Base-by-base conservation (phyloP, 2,797 vertebrate genomes). In the Semotilus atromaculatus region DNA sequence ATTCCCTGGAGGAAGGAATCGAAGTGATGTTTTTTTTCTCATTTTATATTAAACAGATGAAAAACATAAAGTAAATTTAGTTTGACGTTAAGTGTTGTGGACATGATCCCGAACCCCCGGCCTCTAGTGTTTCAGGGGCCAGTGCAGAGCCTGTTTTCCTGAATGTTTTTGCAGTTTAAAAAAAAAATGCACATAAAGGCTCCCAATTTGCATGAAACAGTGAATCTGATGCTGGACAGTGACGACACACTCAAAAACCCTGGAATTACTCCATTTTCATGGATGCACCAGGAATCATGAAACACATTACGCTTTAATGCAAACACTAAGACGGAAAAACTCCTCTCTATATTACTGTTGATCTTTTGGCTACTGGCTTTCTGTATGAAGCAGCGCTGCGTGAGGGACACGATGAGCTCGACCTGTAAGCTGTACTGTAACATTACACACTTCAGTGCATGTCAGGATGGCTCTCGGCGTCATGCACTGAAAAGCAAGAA, bases 301-400 rank as follows among this genome's bases (percentile, higher is more conserved):
- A 68, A 1, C 53, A 74, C 88, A 92, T 91, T 48, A 88, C 88
- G 86, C 51, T 83, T 45, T 81, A 64, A 86, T 87, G 77, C 67
- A 86, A 86, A 60, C 67, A 83, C 43, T 38, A 26, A 73, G 55
- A 53, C 26, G 68, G 14, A 53, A 74, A 70, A 53, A 76, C 19
- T 48, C 71, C 19, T 83, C n/a, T 83, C 29, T 81, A 29, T 64
- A 75, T 70, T 77, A 19, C 55, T 36, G 53, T 77, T 43, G 81
- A 80, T 75, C n/a, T 64, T 53, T 60, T 29, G 21, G 16, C 45
- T 31, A 5, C 34, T 55, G n/a, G n/a, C 64, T 58, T 60, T 3
- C 21, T 80, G 10, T 48, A 10, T n/a, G n/a, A 55, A 72, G 19
- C 40, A 23, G 82, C 48, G 2, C 31, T 38, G 2, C 21, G 34